phyloP scores from a whole-genome alignment of 2,797 vertebrate genomes.

The Nannoperca australis region DNA sequence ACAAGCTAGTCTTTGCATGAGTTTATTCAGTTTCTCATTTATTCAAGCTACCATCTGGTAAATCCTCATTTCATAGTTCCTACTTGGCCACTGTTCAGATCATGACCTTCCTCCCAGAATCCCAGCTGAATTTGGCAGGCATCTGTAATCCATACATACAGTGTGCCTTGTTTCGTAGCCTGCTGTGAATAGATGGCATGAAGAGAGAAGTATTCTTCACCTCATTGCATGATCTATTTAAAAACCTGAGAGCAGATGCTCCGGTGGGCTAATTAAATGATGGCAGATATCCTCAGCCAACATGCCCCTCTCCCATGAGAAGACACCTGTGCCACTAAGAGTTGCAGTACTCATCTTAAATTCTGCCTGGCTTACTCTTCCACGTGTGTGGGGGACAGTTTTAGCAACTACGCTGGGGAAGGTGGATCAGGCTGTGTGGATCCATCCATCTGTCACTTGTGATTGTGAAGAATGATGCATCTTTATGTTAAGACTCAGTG shows the following conservation, averaged over 20 bases:
- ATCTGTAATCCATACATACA: conserved; percentile 67
- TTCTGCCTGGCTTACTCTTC: conserved; percentile 9
- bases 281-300: conserved; percentile 60
- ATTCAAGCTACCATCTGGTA: conserved; percentile 64
- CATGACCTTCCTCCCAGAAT: conserved; percentile 54
- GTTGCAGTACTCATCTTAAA: conserved; percentile 35
- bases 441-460: conserved; percentile 23
- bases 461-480: neutral
- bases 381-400: conserved; percentile 4
- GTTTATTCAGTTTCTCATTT: conserved; percentile 50
- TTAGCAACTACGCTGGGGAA: conserved; percentile 14
- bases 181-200: conserved; percentile 61
- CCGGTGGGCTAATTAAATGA: conserved; percentile 72
- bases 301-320: conserved; percentile 38
- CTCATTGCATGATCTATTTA: conserved; percentile 75
- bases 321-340: conserved; percentile 54
- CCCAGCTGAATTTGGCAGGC: conserved; percentile 54
- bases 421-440: conserved; percentile 10
- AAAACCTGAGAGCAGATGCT: conserved; percentile 71
- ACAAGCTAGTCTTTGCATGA: conserved; percentile 23
- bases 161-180: conserved; percentile 34
- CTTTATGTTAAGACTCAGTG: neutral
- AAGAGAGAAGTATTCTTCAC: conserved; percentile 55
- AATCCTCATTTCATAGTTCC: conserved; percentile 32
- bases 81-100: conserved; percentile 45